Evolutionary conservation across 2,888 invertebrate species (phyloP).

Genomic region (Camptogramma bilineatum): DNA sequence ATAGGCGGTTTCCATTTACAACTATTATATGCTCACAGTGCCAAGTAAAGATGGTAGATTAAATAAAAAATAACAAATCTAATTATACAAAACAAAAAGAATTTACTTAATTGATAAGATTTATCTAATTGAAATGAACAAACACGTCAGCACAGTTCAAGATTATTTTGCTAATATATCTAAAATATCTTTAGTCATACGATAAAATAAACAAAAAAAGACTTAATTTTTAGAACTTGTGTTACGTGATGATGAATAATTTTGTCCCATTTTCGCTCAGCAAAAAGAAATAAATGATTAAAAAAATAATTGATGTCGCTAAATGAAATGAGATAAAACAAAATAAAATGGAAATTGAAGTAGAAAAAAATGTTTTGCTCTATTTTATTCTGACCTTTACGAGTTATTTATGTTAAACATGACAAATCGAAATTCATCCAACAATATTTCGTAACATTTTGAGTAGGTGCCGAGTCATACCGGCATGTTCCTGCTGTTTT

Average conservation of each 20-base stretch:
- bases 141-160: too few species aligned
- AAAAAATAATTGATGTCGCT: too few species aligned
- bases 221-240: too few species aligned
- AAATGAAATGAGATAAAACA: background rate
- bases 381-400: constrained; percentile 2
- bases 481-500: constrained; percentile 7
- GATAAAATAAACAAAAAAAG: too few species aligned
- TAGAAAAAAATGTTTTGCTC: background rate
- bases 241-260: too few species aligned
- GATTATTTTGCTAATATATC: too few species aligned
- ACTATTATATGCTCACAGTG: background rate
- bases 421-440: constrained; percentile 22
- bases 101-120: too few species aligned
- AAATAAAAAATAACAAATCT: background rate
- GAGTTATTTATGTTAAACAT: constrained; percentile 22
- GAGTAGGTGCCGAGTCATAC: constrained; percentile 22
- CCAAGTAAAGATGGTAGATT: background rate
- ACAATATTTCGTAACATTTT: constrained; percentile 23
- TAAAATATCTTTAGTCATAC: too few species aligned
- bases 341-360: background rate
- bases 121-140: too few species aligned
- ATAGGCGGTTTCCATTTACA: constrained; percentile 23
- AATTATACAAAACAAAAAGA: too few species aligned
- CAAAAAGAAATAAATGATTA: too few species aligned
- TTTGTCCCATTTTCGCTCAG: too few species aligned